Percentiles rank a stretch among this genome's conserved stretches.
These are phyloP conservation scores for Triplophysa bombifrons DNA, from an alignment of 2,797 vertebrate genomes.

Conservation along the genomic window DNA sequence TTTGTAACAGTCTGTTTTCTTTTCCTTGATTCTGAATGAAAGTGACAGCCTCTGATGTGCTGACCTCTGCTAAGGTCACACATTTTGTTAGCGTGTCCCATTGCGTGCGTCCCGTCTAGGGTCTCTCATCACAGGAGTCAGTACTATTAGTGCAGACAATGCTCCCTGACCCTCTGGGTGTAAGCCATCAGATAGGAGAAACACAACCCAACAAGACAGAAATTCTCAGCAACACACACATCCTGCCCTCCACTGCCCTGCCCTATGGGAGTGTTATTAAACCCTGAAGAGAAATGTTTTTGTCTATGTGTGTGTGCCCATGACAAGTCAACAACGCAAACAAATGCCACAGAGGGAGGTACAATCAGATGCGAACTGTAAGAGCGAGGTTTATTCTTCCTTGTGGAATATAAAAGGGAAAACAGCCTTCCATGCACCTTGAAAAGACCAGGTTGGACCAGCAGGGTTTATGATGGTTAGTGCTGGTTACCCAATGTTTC, in stretches of 20 bases:
- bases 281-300: slow-evolving; percentile 32
- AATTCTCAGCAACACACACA: slow-evolving; percentile 48
- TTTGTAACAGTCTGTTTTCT: background rate
- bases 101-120: slow-evolving; percentile 30
- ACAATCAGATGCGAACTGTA: slow-evolving; percentile 33
- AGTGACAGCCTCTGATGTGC: slow-evolving; percentile 19
- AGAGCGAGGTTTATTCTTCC: slow-evolving; percentile 5
- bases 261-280: slow-evolving; percentile 41
- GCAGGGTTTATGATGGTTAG: background rate
- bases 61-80: slow-evolving; percentile 19
- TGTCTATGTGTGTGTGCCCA: slow-evolving; percentile 30
- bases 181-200: slow-evolving; percentile 35
- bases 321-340: slow-evolving; percentile 46
- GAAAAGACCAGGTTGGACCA: background rate
- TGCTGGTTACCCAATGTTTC: background rate
- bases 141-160: slow-evolving; percentile 45
- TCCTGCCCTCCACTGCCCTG: slow-evolving; percentile 46
- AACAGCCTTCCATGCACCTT: background rate
- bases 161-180: slow-evolving; percentile 40
- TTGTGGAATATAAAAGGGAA: slow-evolving; percentile 4
- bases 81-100: slow-evolving; percentile 30
- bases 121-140: slow-evolving; percentile 55
- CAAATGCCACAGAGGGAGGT: slow-evolving; percentile 38
- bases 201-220: slow-evolving; percentile 46
- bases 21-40: slow-evolving; percentile 5